Percentiles rank a stretch among this genome's conserved stretches.
phyloP scores from a whole-genome alignment of 2,888 invertebrate species.

The Dichetophora obliterata region DNA sequence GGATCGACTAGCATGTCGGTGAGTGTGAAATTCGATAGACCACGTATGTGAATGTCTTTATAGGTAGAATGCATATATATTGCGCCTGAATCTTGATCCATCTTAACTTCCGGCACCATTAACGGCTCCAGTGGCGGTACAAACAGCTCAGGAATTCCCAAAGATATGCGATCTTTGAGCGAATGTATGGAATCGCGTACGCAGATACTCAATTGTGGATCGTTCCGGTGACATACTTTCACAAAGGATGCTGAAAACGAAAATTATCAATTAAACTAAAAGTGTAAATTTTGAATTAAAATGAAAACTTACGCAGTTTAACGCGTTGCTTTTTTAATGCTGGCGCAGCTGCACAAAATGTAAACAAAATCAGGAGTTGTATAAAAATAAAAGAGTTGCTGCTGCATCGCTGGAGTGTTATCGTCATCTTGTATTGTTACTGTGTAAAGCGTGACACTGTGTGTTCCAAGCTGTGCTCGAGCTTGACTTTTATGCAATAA shows the following conservation, averaged over 20 bases:
- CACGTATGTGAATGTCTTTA: conserved; percentile 76
- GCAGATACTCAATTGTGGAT: conserved; percentile 75
- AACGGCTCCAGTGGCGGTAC: conserved; percentile 82
- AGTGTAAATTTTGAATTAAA: background rate
- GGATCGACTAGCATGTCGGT: conserved; percentile 73
- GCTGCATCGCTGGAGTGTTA: background rate
- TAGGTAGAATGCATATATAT: conserved; percentile 78
- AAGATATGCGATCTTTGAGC: conserved; percentile 73
- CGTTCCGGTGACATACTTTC: conserved; percentile 76
- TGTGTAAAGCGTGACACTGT: background rate
- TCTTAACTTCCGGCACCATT: conserved; percentile 75
- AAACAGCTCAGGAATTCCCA: conserved; percentile 78
- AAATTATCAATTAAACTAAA: background rate
- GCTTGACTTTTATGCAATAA: background rate
- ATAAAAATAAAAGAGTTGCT: background rate
- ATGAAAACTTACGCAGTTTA: conserved; percentile 49
- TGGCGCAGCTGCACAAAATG: conserved; percentile 12
- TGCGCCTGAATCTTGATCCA: conserved; percentile 79
- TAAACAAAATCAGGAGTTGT: background rate
- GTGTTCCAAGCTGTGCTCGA: background rate
- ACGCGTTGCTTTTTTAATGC: conserved; percentile 36
- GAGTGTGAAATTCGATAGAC: conserved; percentile 76
- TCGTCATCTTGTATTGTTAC: background rate
- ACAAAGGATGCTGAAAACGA: conserved; percentile 76
- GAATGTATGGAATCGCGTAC: conserved; percentile 74